Conservation (phyloP, 2,113 vertebrate genomes). For the Saimiri boliviensis region DNA sequence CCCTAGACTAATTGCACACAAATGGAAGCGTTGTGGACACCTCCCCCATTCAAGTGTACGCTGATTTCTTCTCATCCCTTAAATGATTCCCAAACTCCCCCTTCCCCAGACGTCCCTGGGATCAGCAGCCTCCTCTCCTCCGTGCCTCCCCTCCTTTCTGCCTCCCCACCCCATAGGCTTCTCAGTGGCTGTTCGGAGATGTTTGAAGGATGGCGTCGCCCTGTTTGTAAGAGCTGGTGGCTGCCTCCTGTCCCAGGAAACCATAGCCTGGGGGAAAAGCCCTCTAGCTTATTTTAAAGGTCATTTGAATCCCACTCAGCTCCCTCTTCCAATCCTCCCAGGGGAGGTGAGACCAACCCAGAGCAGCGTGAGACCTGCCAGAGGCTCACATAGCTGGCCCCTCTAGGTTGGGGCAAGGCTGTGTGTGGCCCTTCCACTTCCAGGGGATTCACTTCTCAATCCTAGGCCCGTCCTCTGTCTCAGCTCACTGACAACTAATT, state of each 20-base stretch:
- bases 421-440: not conserved
- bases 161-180: not conserved
- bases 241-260: constrained; percentile 15
- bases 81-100: constrained; percentile 22
- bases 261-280: not conserved
- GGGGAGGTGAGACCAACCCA: not conserved
- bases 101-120: not conserved
- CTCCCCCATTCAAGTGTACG: constrained; percentile 58
- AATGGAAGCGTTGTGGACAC: constrained; percentile 66
- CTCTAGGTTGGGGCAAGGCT: not conserved
- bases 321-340: not conserved
- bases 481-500: not conserved
- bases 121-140: not conserved
- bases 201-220: not conserved
- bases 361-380: not conserved
- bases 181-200: not conserved
- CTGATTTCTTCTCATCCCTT: constrained; percentile 50
- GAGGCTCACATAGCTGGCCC: too few species aligned
- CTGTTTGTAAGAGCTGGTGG: not conserved
- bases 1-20: constrained; percentile 76
- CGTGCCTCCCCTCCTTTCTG: not conserved
- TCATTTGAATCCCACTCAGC: not conserved
- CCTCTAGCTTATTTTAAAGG: not conserved
- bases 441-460: not conserved
- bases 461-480: not conserved